Evolutionary conservation across 2,888 invertebrate species (phyloP), one percentile per base, ranked within the genome.

Genomic region (Acrobasis repandana): DNA sequence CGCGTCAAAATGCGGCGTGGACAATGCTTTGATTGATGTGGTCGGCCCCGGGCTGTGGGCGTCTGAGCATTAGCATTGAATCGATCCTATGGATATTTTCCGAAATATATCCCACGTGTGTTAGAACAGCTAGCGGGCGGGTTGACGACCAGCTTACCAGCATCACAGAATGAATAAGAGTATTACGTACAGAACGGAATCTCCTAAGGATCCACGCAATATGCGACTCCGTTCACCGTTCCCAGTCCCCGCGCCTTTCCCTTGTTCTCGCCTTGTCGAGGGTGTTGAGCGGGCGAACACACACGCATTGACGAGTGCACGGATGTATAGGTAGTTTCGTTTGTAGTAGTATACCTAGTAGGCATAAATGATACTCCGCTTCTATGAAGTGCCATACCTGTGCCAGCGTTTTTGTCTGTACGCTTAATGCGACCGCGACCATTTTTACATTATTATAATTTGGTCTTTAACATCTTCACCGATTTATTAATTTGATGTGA

Each of bases 31-130:
- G 90, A 91, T 92, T 82, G 88, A 89, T 90, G 82, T 83, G 79
- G 74, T 83, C 76, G 79, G 68, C 68, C 69, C 71, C 67, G 65
- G 68, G 67, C 65, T 77, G 88, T 88, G 82, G 89, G 89, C 80
- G 86, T 74, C 63, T 63, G 63, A 71, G 74, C 73, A 90, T 91
- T 91, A 87, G 88, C 90, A 91, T 92, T 90, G 88, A 91, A 91
- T 91, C 72, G 88, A 75, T 80, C 75, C 75, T 70, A 76, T 73
- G 74, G 76, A 78, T 81, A 82, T 83, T 85, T 83, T 75, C 79
- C 75, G 71, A 82, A 82, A 80, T 78, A 77, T 82, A 74, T 71
- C 83, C 81, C 83, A 85, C 82, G 82, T 83, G 79, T 69, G 70
- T 69, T 71, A 70, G 63, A 69, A 69, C 65, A 66, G 70, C 64